phyloP scores from a whole-genome alignment of 2,888 invertebrate species.

The Halocaridina rubra region DNA sequence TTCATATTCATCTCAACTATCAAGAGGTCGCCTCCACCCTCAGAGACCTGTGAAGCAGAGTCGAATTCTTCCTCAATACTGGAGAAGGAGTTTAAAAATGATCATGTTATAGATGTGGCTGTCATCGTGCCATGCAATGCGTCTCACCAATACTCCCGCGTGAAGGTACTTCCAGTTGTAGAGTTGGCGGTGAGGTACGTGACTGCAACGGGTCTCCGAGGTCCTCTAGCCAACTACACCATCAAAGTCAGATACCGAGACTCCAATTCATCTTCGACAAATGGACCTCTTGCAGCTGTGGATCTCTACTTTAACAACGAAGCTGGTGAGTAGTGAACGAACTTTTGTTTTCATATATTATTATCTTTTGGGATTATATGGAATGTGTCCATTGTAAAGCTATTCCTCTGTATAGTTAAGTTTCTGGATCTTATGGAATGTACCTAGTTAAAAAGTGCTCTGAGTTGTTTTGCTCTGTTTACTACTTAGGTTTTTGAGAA shows the following conservation, averaged over 20 bases:
- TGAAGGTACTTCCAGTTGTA: slow-evolving; percentile 78
- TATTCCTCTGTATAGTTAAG: too few species aligned
- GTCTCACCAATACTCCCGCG: slow-evolving; percentile 74
- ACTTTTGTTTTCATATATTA: too few species aligned
- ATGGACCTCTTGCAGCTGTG: slow-evolving; percentile 82
- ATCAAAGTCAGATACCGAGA: slow-evolving; percentile 79
- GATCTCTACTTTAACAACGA: slow-evolving; percentile 50
- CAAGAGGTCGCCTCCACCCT: not conserved
- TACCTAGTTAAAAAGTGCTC: too few species aligned
- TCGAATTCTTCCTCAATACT: not conserved
- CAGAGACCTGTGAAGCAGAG: slow-evolving; percentile 5
- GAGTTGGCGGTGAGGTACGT: slow-evolving; percentile 75
- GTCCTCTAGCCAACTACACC: slow-evolving; percentile 75
- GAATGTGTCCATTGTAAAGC: too few species aligned
- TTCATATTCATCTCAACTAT: too few species aligned
- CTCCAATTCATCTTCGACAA: slow-evolving; percentile 81
- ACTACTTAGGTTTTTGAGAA: too few species aligned
- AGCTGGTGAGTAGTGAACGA: slow-evolving; percentile 45
- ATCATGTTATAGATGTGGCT: slow-evolving; percentile 69
- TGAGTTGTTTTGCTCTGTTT: too few species aligned
- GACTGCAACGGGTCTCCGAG: slow-evolving; percentile 54
- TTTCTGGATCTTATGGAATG: too few species aligned
- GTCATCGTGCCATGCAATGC: slow-evolving; percentile 76
- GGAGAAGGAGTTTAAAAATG: not conserved
- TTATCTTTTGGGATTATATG: too few species aligned